Evolutionary conservation across 2,113 vertebrate species (phyloP).

Genomic region (Rhineura floridana): DNA sequence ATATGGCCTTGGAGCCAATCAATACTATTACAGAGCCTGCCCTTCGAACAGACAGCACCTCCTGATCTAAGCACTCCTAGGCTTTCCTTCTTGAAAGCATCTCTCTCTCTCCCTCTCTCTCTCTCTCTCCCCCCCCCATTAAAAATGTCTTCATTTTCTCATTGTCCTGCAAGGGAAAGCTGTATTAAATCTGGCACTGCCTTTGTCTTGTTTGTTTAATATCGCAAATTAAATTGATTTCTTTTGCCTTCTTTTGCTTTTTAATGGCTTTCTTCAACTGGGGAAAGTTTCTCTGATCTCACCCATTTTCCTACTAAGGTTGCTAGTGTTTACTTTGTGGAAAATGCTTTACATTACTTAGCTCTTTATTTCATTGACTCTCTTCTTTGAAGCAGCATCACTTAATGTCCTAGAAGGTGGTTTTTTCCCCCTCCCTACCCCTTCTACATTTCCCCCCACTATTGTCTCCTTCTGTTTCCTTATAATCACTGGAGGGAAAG

Average conservation of each 20-base stretch:
- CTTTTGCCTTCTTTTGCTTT: constrained; percentile 28
- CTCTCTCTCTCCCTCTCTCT: neutral
- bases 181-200: constrained; percentile 45
- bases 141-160: constrained; percentile 72
- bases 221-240: constrained; percentile 51
- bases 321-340: neutral
- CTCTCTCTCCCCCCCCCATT: constrained; percentile 14
- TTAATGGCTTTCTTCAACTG: constrained; percentile 38
- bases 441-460: neutral
- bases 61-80: constrained; percentile 76
- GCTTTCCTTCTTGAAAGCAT: constrained; percentile 34
- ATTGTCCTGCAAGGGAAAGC: constrained; percentile 30
- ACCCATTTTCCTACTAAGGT: neutral
- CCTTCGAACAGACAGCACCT: constrained; percentile 66
- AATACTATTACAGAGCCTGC: constrained; percentile 85
- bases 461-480: constrained; percentile 16
- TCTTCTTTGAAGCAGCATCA: neutral
- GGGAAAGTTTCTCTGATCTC: constrained; percentile 10
- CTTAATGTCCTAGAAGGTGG: neutral
- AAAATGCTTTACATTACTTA: neutral
- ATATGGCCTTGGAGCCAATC: constrained; percentile 87
- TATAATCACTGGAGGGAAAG: constrained; percentile 12
- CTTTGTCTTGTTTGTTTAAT: constrained; percentile 45
- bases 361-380: constrained; percentile 1
- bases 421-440: neutral